Evolutionary conservation across 2,113 vertebrate genomes (phyloP), one percentile per base, ranked within the genome.

Genomic region (Siphamia tubifer): DNA sequence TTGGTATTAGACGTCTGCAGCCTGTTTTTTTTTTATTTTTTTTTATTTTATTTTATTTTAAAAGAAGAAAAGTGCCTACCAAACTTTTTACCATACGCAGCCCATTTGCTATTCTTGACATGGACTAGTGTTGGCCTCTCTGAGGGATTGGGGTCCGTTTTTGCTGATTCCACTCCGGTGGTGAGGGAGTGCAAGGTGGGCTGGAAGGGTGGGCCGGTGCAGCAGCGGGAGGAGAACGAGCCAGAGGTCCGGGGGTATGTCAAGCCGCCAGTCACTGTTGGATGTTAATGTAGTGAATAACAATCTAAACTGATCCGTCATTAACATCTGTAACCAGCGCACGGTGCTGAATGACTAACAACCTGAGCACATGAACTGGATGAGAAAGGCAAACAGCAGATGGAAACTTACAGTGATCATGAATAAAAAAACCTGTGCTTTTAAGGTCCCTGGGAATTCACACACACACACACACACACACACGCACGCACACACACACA

Each of bases 81-180:
- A 27, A 90, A 83, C 57, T 77, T 84, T 86, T 64, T 47, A 55
- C 38, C 27, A 45, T 52, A 40, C 66, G 10, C 17, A 64, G 73
- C 49, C 60, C 76, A 76, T 81, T 89, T 83, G 60, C 74, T 83
- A 88, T 86, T 89, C 82, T 34, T 68, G 51, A 81, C 78, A 78
- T 83, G 78, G 74, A 79, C 80, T 58, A 45, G 67, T 82, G 65
- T 73, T 78, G 60, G 67, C 60, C 60, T 71, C 78, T 77, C 79
- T 20, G 44, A 74, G 80, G 73, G 57, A 75, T 30, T 64, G 44
- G 55, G 73, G 43, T 56, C 39, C 75, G 28, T 63, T 82, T 87
- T 76, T 81, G 79, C 84, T 84, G 81, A 90, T 81, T 84, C 77
- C 65, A 74, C 72, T 77, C 61, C 43, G 58, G 75, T 40, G 79